Evolutionary conservation across 1,140 invertebrate genomes (phyloP), one percentile per base, ranked within the genome.

Genomic region (Diorhabda elongata): DNA sequence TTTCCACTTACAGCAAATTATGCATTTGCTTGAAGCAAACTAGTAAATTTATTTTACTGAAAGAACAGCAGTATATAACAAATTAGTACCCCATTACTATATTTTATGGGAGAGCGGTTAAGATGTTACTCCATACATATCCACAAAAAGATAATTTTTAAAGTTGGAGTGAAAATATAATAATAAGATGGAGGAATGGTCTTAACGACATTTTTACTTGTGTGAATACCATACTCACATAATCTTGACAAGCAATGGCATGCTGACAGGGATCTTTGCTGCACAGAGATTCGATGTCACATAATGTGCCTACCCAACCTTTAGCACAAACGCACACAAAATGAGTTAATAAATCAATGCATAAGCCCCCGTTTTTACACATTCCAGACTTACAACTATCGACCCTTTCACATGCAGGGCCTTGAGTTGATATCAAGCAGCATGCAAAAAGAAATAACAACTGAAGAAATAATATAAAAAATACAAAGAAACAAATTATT

Each of bases 341-440:
- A n/a, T 63, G 65, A 52, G 79, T 81, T 71, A 84, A 84, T 45
- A 83, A 77, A 7, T 82, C 79, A 75, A 89, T 86, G 77, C 88
- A 90, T 42, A 78, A 82, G 42, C 87, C 89, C 8, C 84, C 84
- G 77, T 90, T 88, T 70, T 81, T 74, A 77, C 90, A 91, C 6
- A 85, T 84, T 63, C 78, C 74, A 42, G 81, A 79, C 71, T 83
- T 80, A 45, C 83, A 84, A 70, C 86, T 58, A 42, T 69, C 76
- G 70, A 82, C 78, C 43, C 78, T 78, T 75, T 90, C 86, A 81
- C 91, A 92, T 74, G 85, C 83, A 76, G 80, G 78, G 73, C 91
- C 91, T 81, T 82, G 81, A 71, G 83, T 59, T 67, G 44, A n/a
- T 67, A 61, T 2, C 88, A 65, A 70, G 88, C 77, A 75, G 68